A percentile compares a stretch with the other conserved stretches of the same genome.
phyloP scores from a whole-genome alignment of 2,113 vertebrate genomes.

The Stigmatopora nigra region DNA sequence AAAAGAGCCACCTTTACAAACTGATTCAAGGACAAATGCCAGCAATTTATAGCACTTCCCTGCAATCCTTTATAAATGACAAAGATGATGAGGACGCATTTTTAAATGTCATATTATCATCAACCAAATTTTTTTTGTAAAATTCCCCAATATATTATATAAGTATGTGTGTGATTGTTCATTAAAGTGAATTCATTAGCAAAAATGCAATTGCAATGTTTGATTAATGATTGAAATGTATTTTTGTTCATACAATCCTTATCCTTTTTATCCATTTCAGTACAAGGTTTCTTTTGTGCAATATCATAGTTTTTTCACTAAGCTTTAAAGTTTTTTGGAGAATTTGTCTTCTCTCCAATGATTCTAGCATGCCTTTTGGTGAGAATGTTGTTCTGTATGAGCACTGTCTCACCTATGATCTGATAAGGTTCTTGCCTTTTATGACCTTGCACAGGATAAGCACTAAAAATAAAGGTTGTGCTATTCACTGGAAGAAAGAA shows the following conservation, averaged over 20 bases:
- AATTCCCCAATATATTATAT: too few relatives aligned
- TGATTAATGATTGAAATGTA: too few relatives aligned
- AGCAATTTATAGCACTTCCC: conserved; percentile 31
- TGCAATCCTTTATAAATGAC: conserved; percentile 16
- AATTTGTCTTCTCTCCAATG: neutral
- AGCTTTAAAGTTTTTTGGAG: neutral
- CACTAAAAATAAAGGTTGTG: neutral
- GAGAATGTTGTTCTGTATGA: neutral
- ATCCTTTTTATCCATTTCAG: neutral
- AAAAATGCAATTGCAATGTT: too few relatives aligned
- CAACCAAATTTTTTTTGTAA: neutral
- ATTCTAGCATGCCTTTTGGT: neutral
- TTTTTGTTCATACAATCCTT: too few relatives aligned
- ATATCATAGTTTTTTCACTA: neutral
- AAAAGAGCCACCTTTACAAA: conserved; percentile 25
- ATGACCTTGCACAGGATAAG: neutral
- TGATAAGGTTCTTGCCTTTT: neutral
- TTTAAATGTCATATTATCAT: neutral
- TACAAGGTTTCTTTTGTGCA: neutral
- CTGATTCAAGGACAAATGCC: conserved; percentile 43
- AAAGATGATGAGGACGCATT: neutral
- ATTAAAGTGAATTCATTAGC: too few relatives aligned
- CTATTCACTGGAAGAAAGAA: neutral
- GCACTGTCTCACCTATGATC: neutral
- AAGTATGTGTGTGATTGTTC: too few relatives aligned